These are phyloP conservation scores for Amphiprion ocellaris DNA, from an alignment of 2,113 vertebrate species.

Conservation along the genomic window DNA sequence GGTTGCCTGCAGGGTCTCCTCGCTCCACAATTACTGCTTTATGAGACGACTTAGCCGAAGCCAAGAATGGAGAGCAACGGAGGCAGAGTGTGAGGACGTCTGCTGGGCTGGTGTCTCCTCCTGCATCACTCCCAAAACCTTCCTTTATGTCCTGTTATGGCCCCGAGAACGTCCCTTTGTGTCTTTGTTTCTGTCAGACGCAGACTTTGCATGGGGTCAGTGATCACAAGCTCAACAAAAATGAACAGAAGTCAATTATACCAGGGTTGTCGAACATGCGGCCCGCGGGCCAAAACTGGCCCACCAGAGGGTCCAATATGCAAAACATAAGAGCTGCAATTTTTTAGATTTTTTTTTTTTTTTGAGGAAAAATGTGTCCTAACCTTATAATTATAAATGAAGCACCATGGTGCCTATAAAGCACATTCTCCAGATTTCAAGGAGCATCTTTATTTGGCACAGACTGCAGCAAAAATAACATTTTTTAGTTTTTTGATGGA, in stretches of 20 bases:
- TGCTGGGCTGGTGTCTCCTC: conserved; percentile 47
- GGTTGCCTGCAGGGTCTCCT: conserved; percentile 64
- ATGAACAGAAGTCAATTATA: neutral
- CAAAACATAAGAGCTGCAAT: no score
- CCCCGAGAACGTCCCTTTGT: conserved; percentile 16
- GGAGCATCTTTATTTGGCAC: no score
- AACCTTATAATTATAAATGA: no score
- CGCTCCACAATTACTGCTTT: conserved; percentile 69
- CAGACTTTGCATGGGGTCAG: neutral
- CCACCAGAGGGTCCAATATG: no score
- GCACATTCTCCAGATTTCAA: no score
- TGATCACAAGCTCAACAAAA: neutral
- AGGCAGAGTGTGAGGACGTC: conserved; percentile 60
- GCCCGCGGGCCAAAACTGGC: no score
- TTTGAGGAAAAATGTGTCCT: no score
- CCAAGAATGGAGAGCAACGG: conserved; percentile 44
- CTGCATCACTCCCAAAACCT: conserved; percentile 33
- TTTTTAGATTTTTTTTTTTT: no score
- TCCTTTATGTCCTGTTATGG: conserved; percentile 35
- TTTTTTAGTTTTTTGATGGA: no score
- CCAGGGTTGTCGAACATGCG: no score
- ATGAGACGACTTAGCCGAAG: conserved; percentile 52
- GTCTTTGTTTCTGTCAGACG: conserved; percentile 19
- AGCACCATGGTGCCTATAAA: no score
- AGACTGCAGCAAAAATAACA: no score